Evolutionary conservation across 2,113 vertebrate species (phyloP).

Genomic region (Engraulis encrasicolus): DNA sequence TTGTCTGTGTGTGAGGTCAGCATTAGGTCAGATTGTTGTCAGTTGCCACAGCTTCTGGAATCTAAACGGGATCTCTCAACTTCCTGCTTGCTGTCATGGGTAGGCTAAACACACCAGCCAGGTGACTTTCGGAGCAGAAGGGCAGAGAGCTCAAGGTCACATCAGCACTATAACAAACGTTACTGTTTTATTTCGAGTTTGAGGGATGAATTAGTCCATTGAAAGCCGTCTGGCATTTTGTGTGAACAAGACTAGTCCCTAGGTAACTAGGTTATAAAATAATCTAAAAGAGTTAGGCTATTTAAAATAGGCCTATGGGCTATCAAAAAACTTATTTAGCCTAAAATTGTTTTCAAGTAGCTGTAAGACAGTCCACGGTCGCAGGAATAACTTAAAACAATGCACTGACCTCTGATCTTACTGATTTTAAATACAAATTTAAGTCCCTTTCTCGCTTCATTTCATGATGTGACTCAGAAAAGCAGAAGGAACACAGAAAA

Average conservation of each 20-base stretch:
- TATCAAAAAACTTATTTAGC: too few relatives aligned
- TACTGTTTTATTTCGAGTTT: neutral
- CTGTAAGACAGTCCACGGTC: too few relatives aligned
- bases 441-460: too few relatives aligned
- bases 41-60: neutral
- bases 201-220: neutral
- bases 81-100: neutral
- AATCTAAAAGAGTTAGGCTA: too few relatives aligned
- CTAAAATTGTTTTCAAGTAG: too few relatives aligned
- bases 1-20: neutral
- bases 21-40: neutral
- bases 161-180: neutral
- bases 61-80: neutral
- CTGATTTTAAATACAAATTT: too few relatives aligned
- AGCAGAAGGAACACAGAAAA: conserved; percentile 17
- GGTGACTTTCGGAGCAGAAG: neutral
- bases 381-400: too few relatives aligned
- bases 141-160: neutral
- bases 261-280: too few relatives aligned
- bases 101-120: neutral
- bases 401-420: too few relatives aligned
- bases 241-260: too few relatives aligned
- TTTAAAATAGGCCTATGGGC: too few relatives aligned
- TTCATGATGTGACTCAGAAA: neutral
- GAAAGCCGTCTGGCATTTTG: neutral